Base-by-base conservation (phyloP, 2,797 vertebrate genomes). In the Sphenopsis melanotis region DNA sequence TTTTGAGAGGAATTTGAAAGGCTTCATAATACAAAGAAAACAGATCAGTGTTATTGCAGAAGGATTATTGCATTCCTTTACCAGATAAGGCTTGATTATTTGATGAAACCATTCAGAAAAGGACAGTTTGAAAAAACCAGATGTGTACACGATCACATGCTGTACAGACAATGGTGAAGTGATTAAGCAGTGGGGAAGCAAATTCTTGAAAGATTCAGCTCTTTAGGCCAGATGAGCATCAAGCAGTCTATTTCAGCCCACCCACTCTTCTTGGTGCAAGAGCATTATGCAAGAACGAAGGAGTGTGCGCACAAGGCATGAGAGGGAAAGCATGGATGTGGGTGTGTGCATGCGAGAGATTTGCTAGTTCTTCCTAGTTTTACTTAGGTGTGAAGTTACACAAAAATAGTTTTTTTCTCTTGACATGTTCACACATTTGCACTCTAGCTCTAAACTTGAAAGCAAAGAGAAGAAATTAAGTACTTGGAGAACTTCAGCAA, bases 341-440 rank as follows among this genome's bases (percentile, higher is more conserved):
- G 95, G 94, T 44, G 91, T 71, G 61, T 78, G 83, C 8, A 9
- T 88, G 90, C 1, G 4, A 90, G 53, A 76, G 81, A 82, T 70
- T 83, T 79, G 71, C 46, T 87, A 65, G 64, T 9, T 95, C 91
- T 92, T 86, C 87, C 83, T 71, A 34, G 93, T 71, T 85, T 83
- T 89, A 65, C 81, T 93, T 77, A 75, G 87, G 95, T 95, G 92
- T 78, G 89, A 97, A 97, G 52, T 65, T 81, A 85, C 1, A 1
- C 81, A 87, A 83, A 92, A 71, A 83, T 82, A 89, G 76, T 1
- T 15, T 68, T 37, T 36, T 68, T 65, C 86, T 66, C 71, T 78
- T 70, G 83, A 89, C 56, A 10, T 3, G 7, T 95, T 90, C 89
- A 93, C 4, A 7, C 57, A 36, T 93, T 95, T 87, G 60, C 83